phyloP scores from a whole-genome alignment of 2,113 vertebrate species.

The Sturnus vulgaris region DNA sequence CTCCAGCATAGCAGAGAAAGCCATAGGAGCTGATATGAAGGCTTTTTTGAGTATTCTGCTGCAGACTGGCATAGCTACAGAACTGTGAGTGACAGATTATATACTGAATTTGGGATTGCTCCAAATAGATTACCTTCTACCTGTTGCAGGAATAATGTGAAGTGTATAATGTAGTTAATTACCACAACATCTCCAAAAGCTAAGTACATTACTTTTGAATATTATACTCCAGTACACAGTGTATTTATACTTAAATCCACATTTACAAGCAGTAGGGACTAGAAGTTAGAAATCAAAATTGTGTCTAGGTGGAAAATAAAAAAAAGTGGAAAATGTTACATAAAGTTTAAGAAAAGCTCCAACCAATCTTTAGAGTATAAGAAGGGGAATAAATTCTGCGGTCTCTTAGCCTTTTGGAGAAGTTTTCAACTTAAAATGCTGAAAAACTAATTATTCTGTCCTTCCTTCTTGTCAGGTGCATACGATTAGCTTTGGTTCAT shows the following conservation, averaged over 20 bases:
- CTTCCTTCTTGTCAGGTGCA: slow-evolving; percentile 78
- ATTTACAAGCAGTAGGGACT: not conserved
- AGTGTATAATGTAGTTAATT: not conserved
- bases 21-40: not conserved
- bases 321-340: not conserved
- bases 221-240: not conserved
- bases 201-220: not conserved
- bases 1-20: not conserved
- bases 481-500: slow-evolving; percentile 91
- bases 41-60: not conserved
- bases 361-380: not conserved
- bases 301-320: not conserved
- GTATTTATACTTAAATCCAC: not conserved
- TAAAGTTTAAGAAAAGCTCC: not conserved
- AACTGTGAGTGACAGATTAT: not conserved
- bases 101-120: not conserved
- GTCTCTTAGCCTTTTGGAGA: not conserved
- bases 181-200: not conserved
- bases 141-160: not conserved
- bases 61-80: not conserved
- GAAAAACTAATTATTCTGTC: not conserved
- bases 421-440: not conserved
- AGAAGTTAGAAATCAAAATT: not conserved
- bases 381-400: not conserved
- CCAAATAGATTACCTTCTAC: not conserved